phyloP scores from a whole-genome alignment of 2,113 vertebrate genomes.

The Varanus komodoensis region DNA sequence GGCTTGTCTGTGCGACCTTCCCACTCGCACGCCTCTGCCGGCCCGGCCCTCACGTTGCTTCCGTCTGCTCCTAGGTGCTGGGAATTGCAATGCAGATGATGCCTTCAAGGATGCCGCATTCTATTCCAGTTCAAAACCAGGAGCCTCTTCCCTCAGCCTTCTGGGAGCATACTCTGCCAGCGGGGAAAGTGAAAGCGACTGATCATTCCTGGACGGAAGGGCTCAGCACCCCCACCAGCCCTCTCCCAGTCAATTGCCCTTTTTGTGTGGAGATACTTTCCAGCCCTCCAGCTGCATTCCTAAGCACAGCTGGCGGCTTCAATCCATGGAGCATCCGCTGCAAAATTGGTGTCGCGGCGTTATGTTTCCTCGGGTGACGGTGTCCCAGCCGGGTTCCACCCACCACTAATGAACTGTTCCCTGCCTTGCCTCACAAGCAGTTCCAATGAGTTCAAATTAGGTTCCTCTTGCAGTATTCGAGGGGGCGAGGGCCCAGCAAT shows the following conservation, averaged over 20 bases:
- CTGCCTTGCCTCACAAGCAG: neutral
- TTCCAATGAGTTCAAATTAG: neutral
- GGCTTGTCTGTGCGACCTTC: neutral
- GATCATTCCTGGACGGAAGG: neutral
- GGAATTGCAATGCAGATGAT: neutral
- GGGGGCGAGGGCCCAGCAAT: neutral
- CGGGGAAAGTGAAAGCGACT: constrained; percentile 67
- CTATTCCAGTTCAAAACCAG: fast-evolving
- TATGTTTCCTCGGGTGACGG: neutral
- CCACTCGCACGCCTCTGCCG: neutral
- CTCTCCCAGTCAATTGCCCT: too few species aligned
- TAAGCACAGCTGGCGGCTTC: fast-evolving
- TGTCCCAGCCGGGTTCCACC: neutral
- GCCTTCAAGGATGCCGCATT: fast-evolving
- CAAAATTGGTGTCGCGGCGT: neutral
- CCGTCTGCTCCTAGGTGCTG: constrained; percentile 10
- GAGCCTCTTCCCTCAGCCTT: constrained; percentile 70
- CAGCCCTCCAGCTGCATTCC: neutral
- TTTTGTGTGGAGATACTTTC: too few species aligned
- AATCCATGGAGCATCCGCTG: too few species aligned
- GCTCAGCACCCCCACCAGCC: neutral
- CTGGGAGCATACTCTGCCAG: constrained; percentile 78
- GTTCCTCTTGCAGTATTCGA: neutral
- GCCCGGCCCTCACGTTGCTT: neutral
- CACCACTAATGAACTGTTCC: too few species aligned